Percentiles rank a stretch among this genome's conserved stretches.
Conservation (phyloP, 92 coral and sea anemone species). For the Muricea muricata region DNA sequence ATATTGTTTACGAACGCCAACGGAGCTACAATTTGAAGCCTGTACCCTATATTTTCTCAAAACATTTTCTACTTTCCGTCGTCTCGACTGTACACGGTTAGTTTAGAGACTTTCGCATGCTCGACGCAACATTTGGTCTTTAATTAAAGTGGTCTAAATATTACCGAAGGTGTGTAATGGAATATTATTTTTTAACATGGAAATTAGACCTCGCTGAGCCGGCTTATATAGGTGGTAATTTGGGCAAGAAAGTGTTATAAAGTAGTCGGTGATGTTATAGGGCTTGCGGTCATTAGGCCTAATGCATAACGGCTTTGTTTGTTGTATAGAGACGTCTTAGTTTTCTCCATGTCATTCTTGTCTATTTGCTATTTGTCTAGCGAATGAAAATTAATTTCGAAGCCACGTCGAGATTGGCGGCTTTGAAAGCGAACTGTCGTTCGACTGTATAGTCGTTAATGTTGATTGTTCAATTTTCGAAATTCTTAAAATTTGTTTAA, state of each 20-base stretch:
- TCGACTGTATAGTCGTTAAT: slow-evolving; percentile 1
- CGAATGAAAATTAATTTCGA: slow-evolving; percentile 1
- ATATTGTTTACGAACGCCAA: background rate
- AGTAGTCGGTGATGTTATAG: background rate
- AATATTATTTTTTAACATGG: background rate
- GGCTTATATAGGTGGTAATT: background rate
- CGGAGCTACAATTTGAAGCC: background rate
- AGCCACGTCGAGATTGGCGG: background rate
- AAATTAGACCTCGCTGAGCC: background rate
- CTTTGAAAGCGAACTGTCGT: background rate
- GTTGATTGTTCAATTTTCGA: background rate
- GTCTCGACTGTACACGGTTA: no score
- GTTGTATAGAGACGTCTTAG: slow-evolving; percentile 3
- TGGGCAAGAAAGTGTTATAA: background rate
- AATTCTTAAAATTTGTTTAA: background rate
- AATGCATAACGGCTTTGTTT: slow-evolving; percentile 17
- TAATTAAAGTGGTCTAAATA: background rate
- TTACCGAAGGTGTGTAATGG: background rate
- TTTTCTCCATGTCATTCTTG: background rate
- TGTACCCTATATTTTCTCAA: no score
- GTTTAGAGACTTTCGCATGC: background rate
- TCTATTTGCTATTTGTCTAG: slow-evolving; percentile 18
- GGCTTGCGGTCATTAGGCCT: background rate
- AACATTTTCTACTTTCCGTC: no score
- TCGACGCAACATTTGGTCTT: background rate